Evolutionary conservation across 2,888 invertebrate species (phyloP).

Genomic region (Eupithecia pulchellata): DNA sequence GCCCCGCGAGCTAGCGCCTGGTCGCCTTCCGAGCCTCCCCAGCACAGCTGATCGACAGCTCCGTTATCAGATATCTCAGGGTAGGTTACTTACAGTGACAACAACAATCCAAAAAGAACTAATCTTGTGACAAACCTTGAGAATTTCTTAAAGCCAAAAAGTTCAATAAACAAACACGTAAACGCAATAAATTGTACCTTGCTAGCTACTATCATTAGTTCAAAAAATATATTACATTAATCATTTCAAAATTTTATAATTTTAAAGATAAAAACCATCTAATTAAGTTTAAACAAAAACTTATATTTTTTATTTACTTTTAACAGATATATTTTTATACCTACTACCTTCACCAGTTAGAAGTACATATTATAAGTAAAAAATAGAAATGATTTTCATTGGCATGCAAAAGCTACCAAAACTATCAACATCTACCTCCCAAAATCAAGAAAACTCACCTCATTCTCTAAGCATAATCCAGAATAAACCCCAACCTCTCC

Average conservation of each 20-base stretch:
- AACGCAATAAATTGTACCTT: no score
- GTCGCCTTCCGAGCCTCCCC: constrained; percentile 30
- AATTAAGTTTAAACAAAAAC: background rate
- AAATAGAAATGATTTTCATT: background rate
- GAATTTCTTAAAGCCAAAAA: background rate
- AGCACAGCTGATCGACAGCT: constrained; percentile 27
- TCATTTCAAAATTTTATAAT: background rate
- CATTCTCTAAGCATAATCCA: background rate
- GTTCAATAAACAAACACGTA: background rate
- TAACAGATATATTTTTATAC: no score
- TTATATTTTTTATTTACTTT: no score
- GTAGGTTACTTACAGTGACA: constrained; percentile 2
- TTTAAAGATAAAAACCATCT: background rate
- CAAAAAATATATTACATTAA: background rate
- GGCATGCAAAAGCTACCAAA: background rate
- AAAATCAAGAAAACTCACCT: background rate
- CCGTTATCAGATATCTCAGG: constrained; percentile 3
- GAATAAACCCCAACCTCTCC: constrained; percentile 10
- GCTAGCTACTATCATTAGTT: background rate
- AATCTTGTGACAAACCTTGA: background rate
- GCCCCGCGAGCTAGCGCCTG: constrained; percentile 59
- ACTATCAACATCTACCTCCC: background rate
- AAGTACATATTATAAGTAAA: background rate
- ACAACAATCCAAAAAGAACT: background rate
- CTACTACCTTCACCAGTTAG: background rate